phyloP scores from a whole-genome alignment of 2,797 vertebrate species.

The Falco rusticolus region DNA sequence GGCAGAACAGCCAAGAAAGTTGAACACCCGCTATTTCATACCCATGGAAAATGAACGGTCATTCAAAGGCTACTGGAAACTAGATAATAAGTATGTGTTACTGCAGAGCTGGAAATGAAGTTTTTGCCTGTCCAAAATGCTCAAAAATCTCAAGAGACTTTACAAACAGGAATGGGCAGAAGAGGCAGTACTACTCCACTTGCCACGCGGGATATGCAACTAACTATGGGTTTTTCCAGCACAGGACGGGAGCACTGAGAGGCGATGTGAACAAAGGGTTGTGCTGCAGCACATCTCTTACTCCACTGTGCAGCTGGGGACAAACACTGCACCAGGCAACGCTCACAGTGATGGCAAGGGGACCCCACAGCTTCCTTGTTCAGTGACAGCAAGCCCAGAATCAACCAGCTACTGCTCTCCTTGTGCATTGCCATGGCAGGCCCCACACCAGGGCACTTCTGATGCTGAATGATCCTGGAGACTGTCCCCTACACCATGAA shows the following conservation, averaged over 20 bases:
- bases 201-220: fast-evolving
- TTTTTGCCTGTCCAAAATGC: fast-evolving
- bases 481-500: fast-evolving
- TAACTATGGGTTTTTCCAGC: fast-evolving
- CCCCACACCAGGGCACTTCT: neutral
- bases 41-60: neutral
- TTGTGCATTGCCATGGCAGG: fast-evolving
- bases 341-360: fast-evolving
- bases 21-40: neutral
- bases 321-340: fast-evolving
- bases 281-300: neutral
- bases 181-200: neutral
- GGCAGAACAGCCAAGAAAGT: conserved; percentile 30
- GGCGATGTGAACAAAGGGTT: neutral
- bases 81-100: fast-evolving
- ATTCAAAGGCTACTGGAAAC: neutral
- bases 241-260: fast-evolving
- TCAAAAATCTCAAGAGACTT: neutral
- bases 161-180: neutral
- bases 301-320: neutral
- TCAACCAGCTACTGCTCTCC: neutral
- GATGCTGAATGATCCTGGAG: neutral
- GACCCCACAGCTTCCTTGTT: neutral
- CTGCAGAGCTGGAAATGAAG: neutral
- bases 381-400: neutral